Base-by-base conservation (phyloP, 1,140 invertebrate genomes). In the Camponotus vicinus region DNA sequence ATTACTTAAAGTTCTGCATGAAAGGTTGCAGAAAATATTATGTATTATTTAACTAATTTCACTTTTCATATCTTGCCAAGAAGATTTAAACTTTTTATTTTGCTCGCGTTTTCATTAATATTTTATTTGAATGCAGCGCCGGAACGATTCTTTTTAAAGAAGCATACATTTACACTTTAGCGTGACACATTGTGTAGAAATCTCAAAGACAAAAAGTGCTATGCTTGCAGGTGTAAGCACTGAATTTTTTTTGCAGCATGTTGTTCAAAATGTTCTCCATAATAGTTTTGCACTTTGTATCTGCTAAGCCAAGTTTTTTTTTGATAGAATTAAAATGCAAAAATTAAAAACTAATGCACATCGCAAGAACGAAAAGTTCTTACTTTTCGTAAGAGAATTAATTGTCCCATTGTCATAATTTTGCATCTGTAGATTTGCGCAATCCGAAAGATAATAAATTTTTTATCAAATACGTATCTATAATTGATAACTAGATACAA, bases 161-260 rank as follows among this genome's bases (percentile, higher is more conserved):
- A 69, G 70, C 49, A 3, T 66, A 70, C 59, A 70, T 64, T 77
- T 83, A 66, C 27, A 27, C 34, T 18, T 3, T 61, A 6, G 55
- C 40, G 32, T 86, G 77, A 89, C 66, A 45, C 42, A 89, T 71
- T 71, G 32, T 40, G 32, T 6, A 78, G 75, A 52, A 86, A 89
- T 83, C 63, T 70, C 52, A 82, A 52, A 21, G 59, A 86, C 11
- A n/a, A 57, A n/a, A 55, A 3, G 1, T 40, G 15, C 80, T 80
- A 63, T 5, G 15, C 8, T 32, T 21, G 15, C 42, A 76, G 63
- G 9, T 57, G 4, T 63, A 63, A 63, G 52, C 15, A 42, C 4
- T 18, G 11, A 40, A 71, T 64, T 77, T 27, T 27, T n/a, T 71
- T 37, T 49, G 45, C 27, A 9, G n/a, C 32, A 21, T 3, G 21